These are phyloP conservation scores for Sialia sialis DNA, from an alignment of 2,113 vertebrate genomes.

Conservation along the genomic window DNA sequence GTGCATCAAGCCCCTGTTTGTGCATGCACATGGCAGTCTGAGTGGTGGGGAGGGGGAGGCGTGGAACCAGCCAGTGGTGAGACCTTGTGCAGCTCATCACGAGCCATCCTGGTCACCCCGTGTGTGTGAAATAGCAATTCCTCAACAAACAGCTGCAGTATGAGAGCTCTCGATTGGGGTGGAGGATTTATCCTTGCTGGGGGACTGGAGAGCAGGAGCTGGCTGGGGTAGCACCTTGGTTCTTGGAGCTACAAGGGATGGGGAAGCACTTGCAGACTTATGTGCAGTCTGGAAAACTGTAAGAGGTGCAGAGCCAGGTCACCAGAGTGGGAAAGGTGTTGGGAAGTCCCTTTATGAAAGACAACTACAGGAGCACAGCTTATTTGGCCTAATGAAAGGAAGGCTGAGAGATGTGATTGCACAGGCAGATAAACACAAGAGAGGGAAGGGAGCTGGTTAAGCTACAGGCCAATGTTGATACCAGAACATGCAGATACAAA, in stretches of 20 bases:
- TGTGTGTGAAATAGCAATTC: background rate
- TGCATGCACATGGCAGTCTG: background rate
- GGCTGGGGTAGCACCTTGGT: background rate
- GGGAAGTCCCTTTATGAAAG: background rate
- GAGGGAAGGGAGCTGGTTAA: background rate
- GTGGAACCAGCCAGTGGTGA: rapidly evolving
- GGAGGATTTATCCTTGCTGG: background rate
- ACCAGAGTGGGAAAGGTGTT: background rate
- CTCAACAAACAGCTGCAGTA: background rate
- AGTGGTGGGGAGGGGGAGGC: background rate
- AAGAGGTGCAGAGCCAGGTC: background rate
- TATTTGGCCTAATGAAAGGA: background rate
- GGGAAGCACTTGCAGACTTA: background rate
- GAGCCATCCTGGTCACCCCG: background rate
- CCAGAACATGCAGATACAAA: background rate
- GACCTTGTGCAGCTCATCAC: rapidly evolving
- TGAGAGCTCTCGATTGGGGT: background rate
- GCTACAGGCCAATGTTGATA: background rate
- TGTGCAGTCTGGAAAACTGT: background rate
- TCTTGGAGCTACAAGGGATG: background rate
- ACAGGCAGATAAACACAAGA: background rate
- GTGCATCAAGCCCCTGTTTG: background rate
- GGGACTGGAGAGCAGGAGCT: background rate
- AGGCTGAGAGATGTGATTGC: background rate
- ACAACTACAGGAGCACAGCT: rapidly evolving